Evolutionary conservation across 2,888 invertebrate genomes (phyloP).

Genomic region (Tetheella fluctuosa): DNA sequence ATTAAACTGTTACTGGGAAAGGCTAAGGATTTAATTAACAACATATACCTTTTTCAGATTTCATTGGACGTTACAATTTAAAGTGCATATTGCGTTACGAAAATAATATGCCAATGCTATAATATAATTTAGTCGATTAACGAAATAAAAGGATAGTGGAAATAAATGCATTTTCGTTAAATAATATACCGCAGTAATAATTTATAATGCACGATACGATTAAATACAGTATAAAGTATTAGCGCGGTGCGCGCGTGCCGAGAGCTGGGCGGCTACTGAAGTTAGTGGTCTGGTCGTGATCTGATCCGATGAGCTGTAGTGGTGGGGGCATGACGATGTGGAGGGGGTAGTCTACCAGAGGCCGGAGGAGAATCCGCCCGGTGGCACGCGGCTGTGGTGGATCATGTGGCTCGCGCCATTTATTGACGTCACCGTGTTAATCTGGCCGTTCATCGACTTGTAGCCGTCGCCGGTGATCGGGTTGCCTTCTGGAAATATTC

Average conservation of each 20-base stretch:
- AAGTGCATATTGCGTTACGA: constrained; percentile 59
- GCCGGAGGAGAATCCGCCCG: constrained; percentile 88
- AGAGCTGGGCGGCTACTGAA: constrained; percentile 33
- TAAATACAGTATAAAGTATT: constrained; percentile 30
- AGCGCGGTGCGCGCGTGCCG: constrained; percentile 46
- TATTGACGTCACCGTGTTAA: constrained; percentile 78
- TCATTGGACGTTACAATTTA: constrained; percentile 60
- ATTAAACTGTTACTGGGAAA: constrained; percentile 75
- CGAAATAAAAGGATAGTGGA: constrained; percentile 51
- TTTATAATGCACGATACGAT: constrained; percentile 24
- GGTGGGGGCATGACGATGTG: constrained; percentile 34
- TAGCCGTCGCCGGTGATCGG: constrained; percentile 85
- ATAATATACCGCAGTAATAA: constrained; percentile 33
- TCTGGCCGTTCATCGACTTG: constrained; percentile 84
- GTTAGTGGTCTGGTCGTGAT: constrained; percentile 32
- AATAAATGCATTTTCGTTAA: constrained; percentile 64
- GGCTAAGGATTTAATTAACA: constrained; percentile 82
- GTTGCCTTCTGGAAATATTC: constrained; percentile 81
- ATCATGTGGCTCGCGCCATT: constrained; percentile 71
- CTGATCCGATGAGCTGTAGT: constrained; percentile 25
- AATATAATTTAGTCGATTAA: constrained; percentile 57
- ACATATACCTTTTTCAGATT: constrained; percentile 74
- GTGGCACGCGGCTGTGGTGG: constrained; percentile 85
- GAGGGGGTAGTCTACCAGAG: constrained; percentile 84
- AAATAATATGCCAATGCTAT: constrained; percentile 55